A percentile compares a stretch with the other conserved stretches of the same genome.
Evolutionary conservation across 2,113 vertebrate genomes (phyloP).

Genomic region (Otocyon megalotis): DNA sequence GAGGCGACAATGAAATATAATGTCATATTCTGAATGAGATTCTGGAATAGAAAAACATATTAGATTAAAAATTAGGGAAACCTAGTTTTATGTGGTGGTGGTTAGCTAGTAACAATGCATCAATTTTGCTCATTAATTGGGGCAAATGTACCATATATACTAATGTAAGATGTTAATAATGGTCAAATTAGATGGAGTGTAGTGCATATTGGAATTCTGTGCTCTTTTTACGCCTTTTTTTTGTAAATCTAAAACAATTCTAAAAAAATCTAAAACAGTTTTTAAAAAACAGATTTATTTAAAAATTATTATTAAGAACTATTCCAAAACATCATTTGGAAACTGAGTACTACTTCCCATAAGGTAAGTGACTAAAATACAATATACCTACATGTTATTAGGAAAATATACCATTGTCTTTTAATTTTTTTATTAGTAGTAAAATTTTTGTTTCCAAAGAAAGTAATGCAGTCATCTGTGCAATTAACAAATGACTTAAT

Average conservation of each 20-base stretch:
- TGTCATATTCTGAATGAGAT: neutral
- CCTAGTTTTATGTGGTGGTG: too few species aligned
- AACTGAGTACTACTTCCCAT: neutral
- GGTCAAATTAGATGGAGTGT: neutral
- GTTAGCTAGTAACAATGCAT: neutral
- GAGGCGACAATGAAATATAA: neutral
- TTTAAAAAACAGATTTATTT: neutral
- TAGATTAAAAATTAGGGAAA: neutral
- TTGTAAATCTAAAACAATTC: neutral
- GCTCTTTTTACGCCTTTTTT: neutral
- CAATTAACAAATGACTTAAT: neutral
- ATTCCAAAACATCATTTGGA: neutral
- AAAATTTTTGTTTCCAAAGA: neutral
- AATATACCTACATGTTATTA: neutral
- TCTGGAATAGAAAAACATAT: neutral
- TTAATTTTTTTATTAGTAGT: neutral
- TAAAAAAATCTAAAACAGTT: neutral
- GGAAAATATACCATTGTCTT: neutral
- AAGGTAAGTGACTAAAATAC: neutral
- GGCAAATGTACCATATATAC: neutral
- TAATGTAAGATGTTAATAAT: neutral
- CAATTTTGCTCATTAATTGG: neutral
- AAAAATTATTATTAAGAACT: neutral
- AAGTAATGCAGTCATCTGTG: neutral
- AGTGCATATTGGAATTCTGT: neutral